A percentile compares a stretch with the other conserved stretches of the same genome.
Conservation (phyloP, 2,113 vertebrate species). For the Rostratula benghalensis region DNA sequence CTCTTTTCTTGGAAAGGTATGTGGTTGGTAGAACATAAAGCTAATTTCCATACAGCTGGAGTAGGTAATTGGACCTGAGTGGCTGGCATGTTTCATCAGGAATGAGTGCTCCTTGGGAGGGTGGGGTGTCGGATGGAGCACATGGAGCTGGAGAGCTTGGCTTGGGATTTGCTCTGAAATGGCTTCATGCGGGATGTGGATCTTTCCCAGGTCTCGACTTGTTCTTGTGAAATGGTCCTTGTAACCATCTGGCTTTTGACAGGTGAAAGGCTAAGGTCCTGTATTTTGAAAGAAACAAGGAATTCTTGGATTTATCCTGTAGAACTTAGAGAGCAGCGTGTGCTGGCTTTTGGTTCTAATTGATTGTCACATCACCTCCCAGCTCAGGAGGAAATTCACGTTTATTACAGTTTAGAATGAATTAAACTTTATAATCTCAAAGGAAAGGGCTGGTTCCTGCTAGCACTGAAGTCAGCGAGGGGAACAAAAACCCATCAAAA, state of each 20-base stretch:
- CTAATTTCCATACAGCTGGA: accelerated
- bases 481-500: neutral
- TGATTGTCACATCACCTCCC: neutral
- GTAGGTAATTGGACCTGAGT: neutral
- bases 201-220: neutral
- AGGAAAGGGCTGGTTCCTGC: neutral
- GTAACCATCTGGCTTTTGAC: accelerated
- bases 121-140: neutral
- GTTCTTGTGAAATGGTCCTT: neutral
- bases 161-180: neutral
- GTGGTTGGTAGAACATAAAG: neutral
- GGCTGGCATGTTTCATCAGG: neutral
- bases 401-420: neutral
- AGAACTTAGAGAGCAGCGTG: accelerated
- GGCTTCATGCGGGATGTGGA: neutral
- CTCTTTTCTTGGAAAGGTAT: accelerated
- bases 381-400: neutral
- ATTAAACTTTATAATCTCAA: neutral
- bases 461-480: neutral
- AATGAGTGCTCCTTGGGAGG: neutral
- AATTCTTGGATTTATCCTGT: neutral
- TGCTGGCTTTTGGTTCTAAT: neutral
- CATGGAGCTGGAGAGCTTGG: neutral
- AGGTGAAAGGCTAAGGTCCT: neutral
- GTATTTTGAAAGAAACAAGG: neutral